Conservation (phyloP, 2,797 vertebrate genomes). For the Argentina silus region DNA sequence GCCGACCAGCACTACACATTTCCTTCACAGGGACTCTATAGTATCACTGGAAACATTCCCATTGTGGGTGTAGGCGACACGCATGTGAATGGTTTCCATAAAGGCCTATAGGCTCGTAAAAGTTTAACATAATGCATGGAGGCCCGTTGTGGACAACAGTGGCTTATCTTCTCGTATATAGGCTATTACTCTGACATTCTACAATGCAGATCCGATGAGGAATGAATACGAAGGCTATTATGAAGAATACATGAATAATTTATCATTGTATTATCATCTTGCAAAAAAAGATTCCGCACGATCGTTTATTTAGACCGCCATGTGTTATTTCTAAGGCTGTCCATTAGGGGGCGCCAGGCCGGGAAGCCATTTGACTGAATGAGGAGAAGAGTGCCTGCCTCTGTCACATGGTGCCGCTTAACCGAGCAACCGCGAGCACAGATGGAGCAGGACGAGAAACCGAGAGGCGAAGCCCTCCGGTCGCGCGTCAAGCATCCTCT, state of each 20-base stretch:
- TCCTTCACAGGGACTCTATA: no score
- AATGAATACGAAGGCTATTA: slow-evolving; percentile 28
- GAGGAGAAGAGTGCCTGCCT: slow-evolving; percentile 34
- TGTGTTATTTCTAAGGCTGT: slow-evolving; percentile 28
- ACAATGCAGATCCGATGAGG: slow-evolving; percentile 11
- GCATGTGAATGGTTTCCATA: slow-evolving; percentile 51
- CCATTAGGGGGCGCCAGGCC: slow-evolving; percentile 63
- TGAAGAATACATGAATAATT: slow-evolving; percentile 55
- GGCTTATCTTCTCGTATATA: slow-evolving; percentile 25
- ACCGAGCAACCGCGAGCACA: slow-evolving; percentile 51
- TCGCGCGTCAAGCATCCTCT: slow-evolving; percentile 71
- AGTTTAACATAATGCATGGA: slow-evolving; percentile 54
- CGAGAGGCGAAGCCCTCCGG: slow-evolving; percentile 74
- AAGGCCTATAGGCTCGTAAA: slow-evolving; percentile 62
- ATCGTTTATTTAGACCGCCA: slow-evolving; percentile 7
- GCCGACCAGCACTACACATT: no score
- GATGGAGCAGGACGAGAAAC: slow-evolving; percentile 69
- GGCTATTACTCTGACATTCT: slow-evolving; percentile 20
- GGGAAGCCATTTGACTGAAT: slow-evolving; percentile 53
- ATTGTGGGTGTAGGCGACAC: background rate
- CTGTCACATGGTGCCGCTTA: slow-evolving; percentile 72
- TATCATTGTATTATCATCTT: slow-evolving; percentile 49
- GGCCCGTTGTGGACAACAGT: slow-evolving; percentile 23
- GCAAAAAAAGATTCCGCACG: slow-evolving; percentile 35
- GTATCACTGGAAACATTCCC: no score